Evolutionary conservation across 2,888 invertebrate species (phyloP).

Genomic region (Lasius fuliginosus): DNA sequence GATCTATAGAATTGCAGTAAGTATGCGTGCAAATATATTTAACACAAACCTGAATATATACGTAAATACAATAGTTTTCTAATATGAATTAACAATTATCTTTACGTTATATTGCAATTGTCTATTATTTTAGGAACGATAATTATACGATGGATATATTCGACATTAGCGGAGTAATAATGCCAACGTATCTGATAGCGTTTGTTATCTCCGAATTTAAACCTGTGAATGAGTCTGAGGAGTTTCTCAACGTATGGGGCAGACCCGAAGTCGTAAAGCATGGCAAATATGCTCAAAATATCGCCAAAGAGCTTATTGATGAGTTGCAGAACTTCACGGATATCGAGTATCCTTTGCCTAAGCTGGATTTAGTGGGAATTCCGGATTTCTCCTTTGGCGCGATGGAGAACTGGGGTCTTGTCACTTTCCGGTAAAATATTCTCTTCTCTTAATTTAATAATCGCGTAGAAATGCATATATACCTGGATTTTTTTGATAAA

Average conservation of each 20-base stretch:
- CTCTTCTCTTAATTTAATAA: not conserved
- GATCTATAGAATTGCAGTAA: slow-evolving; percentile 62
- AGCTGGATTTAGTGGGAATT: slow-evolving; percentile 94
- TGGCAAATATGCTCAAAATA: slow-evolving; percentile 80
- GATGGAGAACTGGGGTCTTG: slow-evolving; percentile 98
- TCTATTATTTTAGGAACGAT: not conserved
- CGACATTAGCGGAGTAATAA: slow-evolving; percentile 89
- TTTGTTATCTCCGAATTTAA: slow-evolving; percentile 90
- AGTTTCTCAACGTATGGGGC: slow-evolving; percentile 86
- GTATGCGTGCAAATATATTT: slow-evolving; percentile 46
- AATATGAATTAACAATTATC: not conserved
- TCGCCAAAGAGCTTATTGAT: slow-evolving; percentile 86
- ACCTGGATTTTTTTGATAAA: not conserved
- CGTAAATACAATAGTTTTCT: not conserved
- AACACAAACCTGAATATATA: not conserved
- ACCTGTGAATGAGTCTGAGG: slow-evolving; percentile 82
- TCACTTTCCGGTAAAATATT: slow-evolving; percentile 87
- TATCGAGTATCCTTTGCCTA: slow-evolving; percentile 91
- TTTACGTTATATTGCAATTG: not conserved
- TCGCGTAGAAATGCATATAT: not conserved
- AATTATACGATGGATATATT: not conserved
- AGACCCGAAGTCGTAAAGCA: slow-evolving; percentile 72
- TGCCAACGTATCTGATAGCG: slow-evolving; percentile 95
- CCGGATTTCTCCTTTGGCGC: slow-evolving; percentile 94
- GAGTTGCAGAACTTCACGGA: slow-evolving; percentile 85